phyloP scores from a whole-genome alignment of 2,113 vertebrate species.

The Ahaetulla prasina region DNA sequence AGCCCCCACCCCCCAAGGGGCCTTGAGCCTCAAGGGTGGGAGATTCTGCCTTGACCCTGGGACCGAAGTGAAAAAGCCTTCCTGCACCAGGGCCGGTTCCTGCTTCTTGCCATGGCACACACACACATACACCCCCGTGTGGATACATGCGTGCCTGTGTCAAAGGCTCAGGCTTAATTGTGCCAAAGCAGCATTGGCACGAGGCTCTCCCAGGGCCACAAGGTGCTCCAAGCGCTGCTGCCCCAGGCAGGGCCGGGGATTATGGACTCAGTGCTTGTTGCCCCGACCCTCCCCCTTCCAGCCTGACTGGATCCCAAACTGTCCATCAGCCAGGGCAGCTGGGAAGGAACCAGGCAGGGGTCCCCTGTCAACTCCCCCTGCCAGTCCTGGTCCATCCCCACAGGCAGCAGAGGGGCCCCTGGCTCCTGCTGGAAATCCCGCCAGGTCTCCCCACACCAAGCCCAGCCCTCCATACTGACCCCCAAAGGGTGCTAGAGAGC shows the following conservation, averaged over 20 bases:
- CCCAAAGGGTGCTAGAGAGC: neutral
- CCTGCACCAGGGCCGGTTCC: neutral
- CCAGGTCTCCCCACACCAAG: neutral
- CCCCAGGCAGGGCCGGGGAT: neutral
- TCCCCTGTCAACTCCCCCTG: rapidly evolving
- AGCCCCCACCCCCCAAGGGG: no score
- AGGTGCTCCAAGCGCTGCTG: neutral
- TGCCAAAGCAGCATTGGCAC: neutral
- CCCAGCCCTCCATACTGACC: neutral
- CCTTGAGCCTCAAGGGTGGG: neutral
- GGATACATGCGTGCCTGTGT: neutral
- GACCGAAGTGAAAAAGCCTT: neutral
- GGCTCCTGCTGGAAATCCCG: neutral
- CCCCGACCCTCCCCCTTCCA: neutral
- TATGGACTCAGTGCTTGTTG: neutral
- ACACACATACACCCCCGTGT: neutral
- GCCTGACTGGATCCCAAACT: neutral
- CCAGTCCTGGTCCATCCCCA: neutral
- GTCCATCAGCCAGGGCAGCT: neutral
- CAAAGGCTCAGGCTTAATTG: neutral
- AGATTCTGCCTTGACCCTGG: neutral
- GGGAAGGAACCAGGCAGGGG: neutral
- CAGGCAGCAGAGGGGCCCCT: neutral
- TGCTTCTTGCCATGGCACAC: neutral
- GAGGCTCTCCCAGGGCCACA: no score